Evolutionary conservation across 53 echinoderm and acorn worm genomes (phyloP), one percentile per base, ranked within the genome.

Genomic region (Paelopatides confundens): DNA sequence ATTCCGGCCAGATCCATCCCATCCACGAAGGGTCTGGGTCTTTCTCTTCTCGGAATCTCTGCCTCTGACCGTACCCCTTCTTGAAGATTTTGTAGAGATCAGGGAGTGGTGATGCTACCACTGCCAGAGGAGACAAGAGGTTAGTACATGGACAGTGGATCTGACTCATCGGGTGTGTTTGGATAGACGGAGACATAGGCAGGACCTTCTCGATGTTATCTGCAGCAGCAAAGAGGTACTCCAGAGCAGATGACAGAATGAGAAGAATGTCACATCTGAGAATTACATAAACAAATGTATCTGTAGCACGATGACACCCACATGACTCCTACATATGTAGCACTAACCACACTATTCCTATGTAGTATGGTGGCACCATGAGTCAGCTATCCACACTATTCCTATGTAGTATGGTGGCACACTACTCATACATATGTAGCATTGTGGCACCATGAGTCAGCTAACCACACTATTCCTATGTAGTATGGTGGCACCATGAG

Each of bases 71-170:
- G 77, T 85, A 96, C 1, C 99, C 96, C 87, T 92, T 94, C 86
- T 94, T 92, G 74, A 70, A 99, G 62, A 91, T 86, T 43, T 94
- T 93, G 77, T 96, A 99, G 46, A 99, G 91, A 77, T 94, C 94
- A 17, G 74, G 35, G 21, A 99, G 88, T 10, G 99, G 99, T 11
- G 99, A 85, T 5, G 94, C 82, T 26, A 95, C 93, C 76, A 99
- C 99, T 0, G 87, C 91, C 36, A 99, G 85, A 48, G 93, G 89
- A 2, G 90, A 81, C 27, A 98, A 63, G 2, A 95, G 89, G 62
- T 95, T 96, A 71, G 89, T 89, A 81, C 94, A 94, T 36, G 92
- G 78, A 77, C 90, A 94, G 93, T 95, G 99, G 38, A 76, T 43
- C 26, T 81, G 64, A 74, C 82, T 87, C 48, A 89, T 77, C n/a